Percentiles rank a stretch among this genome's conserved stretches.
Evolutionary conservation across 2,113 vertebrate species (phyloP).

Genomic region (Columbina picui): DNA sequence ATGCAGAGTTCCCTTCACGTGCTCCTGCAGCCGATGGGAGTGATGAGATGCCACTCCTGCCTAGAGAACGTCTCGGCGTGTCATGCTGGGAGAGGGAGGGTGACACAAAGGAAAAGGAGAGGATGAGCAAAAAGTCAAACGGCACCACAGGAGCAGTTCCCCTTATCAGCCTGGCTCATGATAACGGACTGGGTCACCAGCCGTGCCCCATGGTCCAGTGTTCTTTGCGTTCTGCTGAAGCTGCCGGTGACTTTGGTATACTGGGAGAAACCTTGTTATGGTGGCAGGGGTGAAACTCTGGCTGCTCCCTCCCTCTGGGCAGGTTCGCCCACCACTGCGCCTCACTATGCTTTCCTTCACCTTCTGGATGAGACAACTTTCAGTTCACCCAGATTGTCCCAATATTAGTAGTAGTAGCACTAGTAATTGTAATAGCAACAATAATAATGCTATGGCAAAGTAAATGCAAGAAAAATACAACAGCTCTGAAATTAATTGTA

Average conservation of each 20-base stretch:
- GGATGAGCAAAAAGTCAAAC: not conserved
- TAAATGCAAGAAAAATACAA: not conserved
- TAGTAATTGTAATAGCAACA: not conserved
- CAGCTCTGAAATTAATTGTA: not conserved
- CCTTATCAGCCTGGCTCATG: not conserved
- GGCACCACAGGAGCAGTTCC: not conserved
- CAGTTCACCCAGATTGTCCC: not conserved
- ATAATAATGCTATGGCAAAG: not conserved
- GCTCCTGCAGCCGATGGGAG: not conserved
- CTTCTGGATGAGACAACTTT: not conserved
- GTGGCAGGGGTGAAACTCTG: not conserved
- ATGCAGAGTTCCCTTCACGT: not conserved
- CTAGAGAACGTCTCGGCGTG: not conserved
- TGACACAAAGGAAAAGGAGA: not conserved
- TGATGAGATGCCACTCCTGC: not conserved
- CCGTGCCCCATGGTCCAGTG: fast-evolving
- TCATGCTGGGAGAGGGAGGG: not conserved
- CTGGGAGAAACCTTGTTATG: not conserved
- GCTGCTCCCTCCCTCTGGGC: not conserved
- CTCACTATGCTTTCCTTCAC: not conserved
- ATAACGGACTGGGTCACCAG: not conserved
- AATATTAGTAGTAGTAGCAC: not conserved
- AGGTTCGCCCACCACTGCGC: not conserved
- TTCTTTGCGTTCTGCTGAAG: not conserved
- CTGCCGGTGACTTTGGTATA: not conserved